phyloP scores from a whole-genome alignment of 1,140 invertebrate genomes.

The Microplitis demolitor region DNA sequence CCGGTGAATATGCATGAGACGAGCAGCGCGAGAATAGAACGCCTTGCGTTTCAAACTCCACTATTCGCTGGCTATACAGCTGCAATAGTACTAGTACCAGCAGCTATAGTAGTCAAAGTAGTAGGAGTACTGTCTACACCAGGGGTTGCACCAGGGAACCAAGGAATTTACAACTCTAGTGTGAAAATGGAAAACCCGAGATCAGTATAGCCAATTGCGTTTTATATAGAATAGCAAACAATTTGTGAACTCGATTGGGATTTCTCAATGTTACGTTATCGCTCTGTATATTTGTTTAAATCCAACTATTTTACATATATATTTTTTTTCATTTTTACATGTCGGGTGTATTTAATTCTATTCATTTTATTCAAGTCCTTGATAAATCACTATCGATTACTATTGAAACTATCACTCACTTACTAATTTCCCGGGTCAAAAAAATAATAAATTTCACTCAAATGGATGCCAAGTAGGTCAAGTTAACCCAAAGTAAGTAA shows the following conservation, averaged over 20 bases:
- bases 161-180: conserved; percentile 16
- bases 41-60: conserved; percentile 1
- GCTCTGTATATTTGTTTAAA: background rate
- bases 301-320: background rate
- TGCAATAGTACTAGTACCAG: background rate
- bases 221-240: conserved; percentile 14
- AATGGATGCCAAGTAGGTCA: too few species aligned
- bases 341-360: too few species aligned
- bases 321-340: conserved; percentile 3
- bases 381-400: too few species aligned
- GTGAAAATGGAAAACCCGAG: background rate
- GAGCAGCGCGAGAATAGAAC: conserved; percentile 7
- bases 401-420: too few species aligned
- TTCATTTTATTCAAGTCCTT: too few species aligned
- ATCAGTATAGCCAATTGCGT: conserved; percentile 18
- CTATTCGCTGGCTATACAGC: too few species aligned
- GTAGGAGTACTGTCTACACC: too few species aligned
- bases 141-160: background rate
- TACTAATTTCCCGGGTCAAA: too few species aligned
- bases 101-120: background rate
- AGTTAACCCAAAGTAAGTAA: too few species aligned
- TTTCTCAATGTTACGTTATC: background rate
- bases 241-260: conserved; percentile 11
- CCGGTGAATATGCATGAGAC: conserved; percentile 24
- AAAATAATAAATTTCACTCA: too few species aligned